Evolutionary conservation across 1,140 invertebrate species (phyloP).

Genomic region (Drosophila neocordata): DNA sequence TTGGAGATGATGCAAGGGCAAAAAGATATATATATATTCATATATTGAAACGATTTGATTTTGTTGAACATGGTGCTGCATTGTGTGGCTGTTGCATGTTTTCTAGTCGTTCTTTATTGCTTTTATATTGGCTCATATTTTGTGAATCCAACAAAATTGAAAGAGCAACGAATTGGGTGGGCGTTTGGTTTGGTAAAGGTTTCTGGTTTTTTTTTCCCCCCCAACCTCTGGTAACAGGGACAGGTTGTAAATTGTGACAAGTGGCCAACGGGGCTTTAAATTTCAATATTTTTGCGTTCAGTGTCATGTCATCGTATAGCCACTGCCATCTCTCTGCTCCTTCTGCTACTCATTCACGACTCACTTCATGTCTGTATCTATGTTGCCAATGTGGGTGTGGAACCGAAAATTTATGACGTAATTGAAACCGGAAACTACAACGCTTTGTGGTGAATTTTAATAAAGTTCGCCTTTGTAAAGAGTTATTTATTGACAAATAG

Average conservation of each 20-base stretch:
- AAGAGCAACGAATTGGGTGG: neutral
- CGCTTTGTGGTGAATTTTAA: constrained; percentile 80
- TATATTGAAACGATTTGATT: constrained; percentile 51
- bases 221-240: too few species aligned
- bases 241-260: constrained; percentile 76
- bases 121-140: constrained; percentile 81
- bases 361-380: neutral
- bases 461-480: constrained; percentile 71
- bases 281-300: constrained; percentile 66
- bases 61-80: constrained; percentile 39
- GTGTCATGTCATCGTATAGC: constrained; percentile 57
- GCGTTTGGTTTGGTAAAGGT: neutral
- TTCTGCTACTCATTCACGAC: neutral
- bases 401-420: constrained; percentile 75
- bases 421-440: constrained; percentile 79
- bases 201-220: too few species aligned
- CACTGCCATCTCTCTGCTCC: constrained; percentile 10
- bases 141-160: constrained; percentile 34
- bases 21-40: neutral
- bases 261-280: constrained; percentile 77
- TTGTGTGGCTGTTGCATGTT: constrained; percentile 16
- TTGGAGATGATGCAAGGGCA: neutral
- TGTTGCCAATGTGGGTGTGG: constrained; percentile 47
- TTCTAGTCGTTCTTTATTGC: constrained; percentile 61
- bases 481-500: constrained; percentile 80